Conservation (phyloP, 2,113 vertebrate species). For the Apus apus region DNA sequence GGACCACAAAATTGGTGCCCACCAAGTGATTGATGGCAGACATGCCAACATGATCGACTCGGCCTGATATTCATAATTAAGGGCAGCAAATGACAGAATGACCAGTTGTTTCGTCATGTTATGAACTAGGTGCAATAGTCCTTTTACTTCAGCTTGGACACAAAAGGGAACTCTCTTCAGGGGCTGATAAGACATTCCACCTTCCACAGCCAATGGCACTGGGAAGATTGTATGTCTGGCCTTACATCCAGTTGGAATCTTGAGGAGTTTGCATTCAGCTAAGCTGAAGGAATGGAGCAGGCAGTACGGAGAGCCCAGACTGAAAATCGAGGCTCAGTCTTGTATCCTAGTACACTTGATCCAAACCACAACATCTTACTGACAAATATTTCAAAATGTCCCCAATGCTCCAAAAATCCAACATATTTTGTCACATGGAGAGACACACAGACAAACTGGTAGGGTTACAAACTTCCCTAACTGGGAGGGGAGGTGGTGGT, state of each 20-base stretch:
- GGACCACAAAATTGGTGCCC: background rate
- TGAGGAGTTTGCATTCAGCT: background rate
- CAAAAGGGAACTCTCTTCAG: background rate
- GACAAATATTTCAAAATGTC: background rate
- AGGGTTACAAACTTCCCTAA: background rate
- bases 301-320: background rate
- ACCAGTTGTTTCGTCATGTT: background rate
- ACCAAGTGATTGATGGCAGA: background rate
- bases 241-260: background rate
- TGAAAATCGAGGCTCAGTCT: background rate
- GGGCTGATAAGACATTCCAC: background rate
- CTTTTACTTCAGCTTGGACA: background rate
- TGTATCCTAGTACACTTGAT: background rate
- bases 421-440: background rate
- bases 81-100: background rate
- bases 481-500: background rate
- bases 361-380: slow-evolving; percentile 17
- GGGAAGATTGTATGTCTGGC: background rate
- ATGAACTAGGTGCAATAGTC: background rate
- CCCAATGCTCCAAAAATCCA: background rate
- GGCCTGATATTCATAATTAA: background rate
- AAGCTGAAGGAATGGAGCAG: background rate
- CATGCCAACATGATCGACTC: rapidly evolving
- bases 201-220: background rate
- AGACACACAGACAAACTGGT: background rate